These are phyloP conservation scores for Antidorcas marsupialis DNA, from an alignment of 2,113 vertebrate genomes.

Conservation along the genomic window DNA sequence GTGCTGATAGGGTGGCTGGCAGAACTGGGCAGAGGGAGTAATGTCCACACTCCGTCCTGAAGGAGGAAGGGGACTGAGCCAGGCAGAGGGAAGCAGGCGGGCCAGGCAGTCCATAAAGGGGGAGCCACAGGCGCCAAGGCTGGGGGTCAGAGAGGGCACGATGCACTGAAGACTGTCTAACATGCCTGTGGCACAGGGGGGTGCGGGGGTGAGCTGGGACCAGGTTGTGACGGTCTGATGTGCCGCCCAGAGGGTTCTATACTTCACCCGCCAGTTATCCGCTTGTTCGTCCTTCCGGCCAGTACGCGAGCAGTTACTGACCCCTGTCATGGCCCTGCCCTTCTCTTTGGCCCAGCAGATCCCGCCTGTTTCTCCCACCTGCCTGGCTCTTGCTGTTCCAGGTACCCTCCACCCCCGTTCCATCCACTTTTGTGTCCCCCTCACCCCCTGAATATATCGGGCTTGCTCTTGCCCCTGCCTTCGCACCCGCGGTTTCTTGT, in stretches of 20 bases:
- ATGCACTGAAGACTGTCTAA: background rate
- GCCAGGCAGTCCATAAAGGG: too few relatives aligned
- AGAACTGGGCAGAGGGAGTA: background rate
- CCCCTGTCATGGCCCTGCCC: background rate
- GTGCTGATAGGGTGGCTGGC: background rate
- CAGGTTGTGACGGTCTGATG: background rate
- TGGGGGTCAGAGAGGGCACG: background rate
- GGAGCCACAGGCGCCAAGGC: background rate
- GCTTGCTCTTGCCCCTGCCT: background rate
- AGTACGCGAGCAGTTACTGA: background rate
- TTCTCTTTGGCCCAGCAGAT: background rate
- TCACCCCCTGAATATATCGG: background rate
- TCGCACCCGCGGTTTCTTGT: background rate
- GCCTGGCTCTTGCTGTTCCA: background rate
- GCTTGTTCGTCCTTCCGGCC: background rate
- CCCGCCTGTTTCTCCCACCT: background rate
- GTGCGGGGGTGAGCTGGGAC: background rate
- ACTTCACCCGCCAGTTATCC: background rate
- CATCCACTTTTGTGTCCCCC: accelerated
- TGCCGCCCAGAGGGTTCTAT: background rate
- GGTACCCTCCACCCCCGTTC: background rate
- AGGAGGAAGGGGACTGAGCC: background rate
- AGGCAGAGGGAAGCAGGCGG: background rate
- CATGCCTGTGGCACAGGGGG: background rate
- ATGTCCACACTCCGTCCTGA: background rate